phyloP scores from a whole-genome alignment of 2,113 vertebrate species.

The Puma concolor region DNA sequence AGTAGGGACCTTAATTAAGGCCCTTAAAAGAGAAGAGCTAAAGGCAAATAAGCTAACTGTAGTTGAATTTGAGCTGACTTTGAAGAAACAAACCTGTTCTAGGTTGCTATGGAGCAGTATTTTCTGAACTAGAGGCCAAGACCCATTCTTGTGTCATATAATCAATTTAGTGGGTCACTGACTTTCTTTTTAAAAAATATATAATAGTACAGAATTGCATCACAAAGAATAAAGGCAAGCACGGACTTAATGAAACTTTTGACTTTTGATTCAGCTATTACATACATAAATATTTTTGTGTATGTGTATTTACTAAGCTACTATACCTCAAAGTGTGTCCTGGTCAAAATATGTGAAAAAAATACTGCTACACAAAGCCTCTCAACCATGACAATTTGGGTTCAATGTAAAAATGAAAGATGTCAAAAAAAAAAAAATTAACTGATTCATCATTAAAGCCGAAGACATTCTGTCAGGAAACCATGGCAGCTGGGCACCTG shows the following conservation, averaged over 20 bases:
- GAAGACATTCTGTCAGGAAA: not conserved
- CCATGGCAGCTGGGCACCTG: too few species aligned
- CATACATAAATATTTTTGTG: not conserved
- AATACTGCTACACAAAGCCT: not conserved
- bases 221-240: constrained; percentile 3
- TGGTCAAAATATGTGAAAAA: not conserved
- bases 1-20: not conserved
- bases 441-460: not conserved
- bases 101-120: not conserved
- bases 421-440: not conserved
- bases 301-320: not conserved
- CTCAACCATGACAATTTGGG: not conserved
- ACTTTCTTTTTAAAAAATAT: constrained; percentile 38
- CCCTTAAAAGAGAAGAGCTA: not conserved
- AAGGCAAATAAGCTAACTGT: not conserved
- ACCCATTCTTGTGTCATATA: not conserved
- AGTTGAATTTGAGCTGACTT: not conserved
- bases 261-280: not conserved
- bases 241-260: not conserved
- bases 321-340: not conserved
- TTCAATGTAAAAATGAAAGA: not conserved
- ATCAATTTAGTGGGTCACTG: constrained; percentile 43
- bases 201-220: not conserved
- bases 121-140: constrained; percentile 32
- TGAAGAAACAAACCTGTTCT: not conserved